These are phyloP conservation scores for Actinernus sp. DNA, from an alignment of 92 coral and sea anemone species.

Conservation along the genomic window DNA sequence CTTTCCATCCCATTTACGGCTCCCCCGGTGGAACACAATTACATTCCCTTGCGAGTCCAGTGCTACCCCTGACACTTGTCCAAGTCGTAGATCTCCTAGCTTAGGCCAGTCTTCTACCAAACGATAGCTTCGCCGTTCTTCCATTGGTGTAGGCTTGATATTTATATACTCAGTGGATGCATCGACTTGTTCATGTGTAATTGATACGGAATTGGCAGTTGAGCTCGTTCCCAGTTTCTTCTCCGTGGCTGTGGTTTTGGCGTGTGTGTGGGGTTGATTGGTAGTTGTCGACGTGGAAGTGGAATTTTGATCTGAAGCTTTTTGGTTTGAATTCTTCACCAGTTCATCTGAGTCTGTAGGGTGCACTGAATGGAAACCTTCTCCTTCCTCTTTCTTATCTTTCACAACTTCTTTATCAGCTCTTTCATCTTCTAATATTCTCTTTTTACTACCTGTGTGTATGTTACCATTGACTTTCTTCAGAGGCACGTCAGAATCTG, in stretches of 20 bases:
- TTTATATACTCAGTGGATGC: too few relatives aligned
- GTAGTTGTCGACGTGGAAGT: not conserved
- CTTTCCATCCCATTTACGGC: conserved; percentile 80
- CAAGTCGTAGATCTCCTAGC: conserved; percentile 59
- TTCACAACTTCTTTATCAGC: too few relatives aligned
- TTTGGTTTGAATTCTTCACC: too few relatives aligned
- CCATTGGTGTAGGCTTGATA: too few relatives aligned
- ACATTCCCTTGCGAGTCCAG: conserved; percentile 76
- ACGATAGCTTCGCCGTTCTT: conserved; percentile 16
- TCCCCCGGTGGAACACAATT: conserved; percentile 89
- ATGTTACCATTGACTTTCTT: not conserved
- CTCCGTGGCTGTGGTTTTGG: too few relatives aligned
- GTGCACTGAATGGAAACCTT: too few relatives aligned
- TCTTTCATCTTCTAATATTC: not conserved
- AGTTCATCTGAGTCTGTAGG: too few relatives aligned
- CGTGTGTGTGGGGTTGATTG: not conserved
- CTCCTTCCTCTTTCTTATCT: too few relatives aligned
- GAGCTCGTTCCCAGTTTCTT: too few relatives aligned
- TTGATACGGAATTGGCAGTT: too few relatives aligned
- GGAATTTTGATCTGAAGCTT: too few relatives aligned
- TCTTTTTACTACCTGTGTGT: not conserved
- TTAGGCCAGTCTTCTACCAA: conserved; percentile 88
- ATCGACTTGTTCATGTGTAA: too few relatives aligned
- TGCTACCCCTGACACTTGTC: conserved; percentile 92
- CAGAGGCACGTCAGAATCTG: conserved; percentile 52